Conservation (phyloP, 2,797 vertebrate genomes). For the Sebastes reedi region DNA sequence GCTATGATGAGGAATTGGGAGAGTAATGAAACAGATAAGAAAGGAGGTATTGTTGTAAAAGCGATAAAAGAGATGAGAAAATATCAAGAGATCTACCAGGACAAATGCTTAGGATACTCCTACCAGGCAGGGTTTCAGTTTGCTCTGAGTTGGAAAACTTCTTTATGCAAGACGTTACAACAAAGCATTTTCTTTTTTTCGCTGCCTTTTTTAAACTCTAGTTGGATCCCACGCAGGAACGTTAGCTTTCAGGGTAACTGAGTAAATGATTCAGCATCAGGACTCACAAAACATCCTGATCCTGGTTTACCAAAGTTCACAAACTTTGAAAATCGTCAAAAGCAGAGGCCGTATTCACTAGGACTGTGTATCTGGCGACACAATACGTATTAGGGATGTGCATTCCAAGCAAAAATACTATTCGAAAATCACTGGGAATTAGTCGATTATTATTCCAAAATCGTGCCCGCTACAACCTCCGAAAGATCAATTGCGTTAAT, state of each 20-base stretch:
- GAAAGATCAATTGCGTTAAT: too few relatives aligned
- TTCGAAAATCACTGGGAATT: too few relatives aligned
- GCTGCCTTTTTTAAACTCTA: not conserved
- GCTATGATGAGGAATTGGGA: conserved; percentile 24
- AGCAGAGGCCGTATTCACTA: not conserved
- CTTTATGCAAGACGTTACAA: not conserved
- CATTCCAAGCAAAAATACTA: too few relatives aligned
- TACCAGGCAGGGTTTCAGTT: not conserved
- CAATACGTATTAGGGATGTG: too few relatives aligned
- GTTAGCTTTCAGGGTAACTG: not conserved
- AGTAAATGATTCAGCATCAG: not conserved
- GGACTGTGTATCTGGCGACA: too few relatives aligned
- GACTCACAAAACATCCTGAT: not conserved
- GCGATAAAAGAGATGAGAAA: conserved; percentile 4
- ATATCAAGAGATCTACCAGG: not conserved
- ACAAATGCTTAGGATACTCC: not conserved
- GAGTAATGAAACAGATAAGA: conserved; percentile 32
- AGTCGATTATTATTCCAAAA: too few relatives aligned
- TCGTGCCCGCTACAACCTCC: too few relatives aligned
- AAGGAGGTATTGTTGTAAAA: conserved; percentile 17
- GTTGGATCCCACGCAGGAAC: not conserved
- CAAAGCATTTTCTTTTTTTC: too few relatives aligned
- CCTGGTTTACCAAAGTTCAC: not conserved
- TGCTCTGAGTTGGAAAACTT: not conserved
- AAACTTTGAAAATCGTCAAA: not conserved